Evolutionary conservation across 1,140 invertebrate genomes (phyloP).

Genomic region (Danaus melanippus): DNA sequence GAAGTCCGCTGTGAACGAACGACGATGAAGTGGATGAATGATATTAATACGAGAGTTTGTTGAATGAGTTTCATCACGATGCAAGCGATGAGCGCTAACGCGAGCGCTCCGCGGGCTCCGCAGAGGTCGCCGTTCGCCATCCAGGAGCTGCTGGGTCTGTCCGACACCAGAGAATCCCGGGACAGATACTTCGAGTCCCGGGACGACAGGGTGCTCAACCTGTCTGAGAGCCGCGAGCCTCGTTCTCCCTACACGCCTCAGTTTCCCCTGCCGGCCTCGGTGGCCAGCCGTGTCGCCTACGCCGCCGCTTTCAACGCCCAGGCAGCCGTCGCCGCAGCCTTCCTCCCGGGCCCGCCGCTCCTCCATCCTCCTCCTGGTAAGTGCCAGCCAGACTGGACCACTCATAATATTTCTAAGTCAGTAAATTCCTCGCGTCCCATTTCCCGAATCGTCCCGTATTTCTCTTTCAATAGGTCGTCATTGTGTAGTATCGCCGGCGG

Average conservation of each 20-base stretch:
- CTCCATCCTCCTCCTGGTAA: conserved; percentile 60
- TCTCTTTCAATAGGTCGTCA: too few species aligned
- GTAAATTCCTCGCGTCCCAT: too few species aligned
- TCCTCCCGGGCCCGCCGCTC: conserved; percentile 74
- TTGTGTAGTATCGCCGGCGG: conserved; percentile 5
- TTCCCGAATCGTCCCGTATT: too few species aligned
- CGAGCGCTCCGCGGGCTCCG: conserved; percentile 71
- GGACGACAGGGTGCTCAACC: conserved; percentile 42
- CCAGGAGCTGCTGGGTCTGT: conserved; percentile 89
- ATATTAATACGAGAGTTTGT: too few species aligned
- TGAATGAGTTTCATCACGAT: conserved; percentile 22
- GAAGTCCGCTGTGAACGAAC: too few species aligned
- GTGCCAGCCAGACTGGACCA: conserved; percentile 15
- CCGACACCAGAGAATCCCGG: conserved; percentile 54
- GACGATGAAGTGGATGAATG: too few species aligned
- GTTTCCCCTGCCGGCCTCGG: conserved; percentile 74
- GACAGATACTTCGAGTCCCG: conserved; percentile 43
- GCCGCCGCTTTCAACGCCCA: conserved; percentile 92
- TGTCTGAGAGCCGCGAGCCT: conserved; percentile 56
- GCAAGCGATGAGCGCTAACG: conserved; percentile 63
- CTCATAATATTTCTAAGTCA: too few species aligned
- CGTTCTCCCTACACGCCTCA: conserved; percentile 60
- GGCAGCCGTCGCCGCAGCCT: conserved; percentile 88
- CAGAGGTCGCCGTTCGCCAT: conserved; percentile 93
- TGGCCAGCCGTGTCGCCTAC: conserved; percentile 78